A percentile compares a stretch with the other conserved stretches of the same genome.
These are phyloP conservation scores for Uria aalge DNA, from an alignment of 2,113 vertebrate species.

Conservation along the genomic window DNA sequence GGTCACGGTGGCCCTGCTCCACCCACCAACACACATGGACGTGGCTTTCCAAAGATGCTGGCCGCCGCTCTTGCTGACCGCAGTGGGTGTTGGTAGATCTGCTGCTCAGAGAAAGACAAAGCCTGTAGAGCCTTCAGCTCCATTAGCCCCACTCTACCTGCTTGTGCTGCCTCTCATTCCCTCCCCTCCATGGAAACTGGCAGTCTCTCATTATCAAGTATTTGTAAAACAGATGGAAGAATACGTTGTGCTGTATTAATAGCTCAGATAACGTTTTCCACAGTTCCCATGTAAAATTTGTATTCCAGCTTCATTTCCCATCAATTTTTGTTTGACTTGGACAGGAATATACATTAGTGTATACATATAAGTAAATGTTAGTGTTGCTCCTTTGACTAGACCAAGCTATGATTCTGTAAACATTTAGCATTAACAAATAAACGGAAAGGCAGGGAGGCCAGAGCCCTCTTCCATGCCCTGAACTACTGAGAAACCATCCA, in stretches of 20 bases:
- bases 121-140: background rate
- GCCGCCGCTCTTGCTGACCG: background rate
- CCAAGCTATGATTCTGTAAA: background rate
- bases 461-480: background rate
- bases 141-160: background rate
- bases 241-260: background rate
- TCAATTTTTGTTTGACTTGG: background rate
- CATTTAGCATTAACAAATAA: background rate
- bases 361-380: rapidly evolving
- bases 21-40: rapidly evolving
- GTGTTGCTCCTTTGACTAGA: background rate
- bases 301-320: background rate
- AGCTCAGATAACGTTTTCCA: background rate
- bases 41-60: background rate
- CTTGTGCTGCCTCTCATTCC: background rate
- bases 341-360: rapidly evolving
- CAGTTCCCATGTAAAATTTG: background rate
- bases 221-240: conserved; percentile 21
- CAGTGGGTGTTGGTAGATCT: background rate
- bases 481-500: background rate
- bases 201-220: background rate
- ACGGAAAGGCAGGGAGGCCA: background rate
- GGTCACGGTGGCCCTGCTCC: rapidly evolving
- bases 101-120: background rate
- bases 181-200: conserved; percentile 28